Conservation (phyloP, 2,888 invertebrate species). For the Noctuana brunneofusca region DNA sequence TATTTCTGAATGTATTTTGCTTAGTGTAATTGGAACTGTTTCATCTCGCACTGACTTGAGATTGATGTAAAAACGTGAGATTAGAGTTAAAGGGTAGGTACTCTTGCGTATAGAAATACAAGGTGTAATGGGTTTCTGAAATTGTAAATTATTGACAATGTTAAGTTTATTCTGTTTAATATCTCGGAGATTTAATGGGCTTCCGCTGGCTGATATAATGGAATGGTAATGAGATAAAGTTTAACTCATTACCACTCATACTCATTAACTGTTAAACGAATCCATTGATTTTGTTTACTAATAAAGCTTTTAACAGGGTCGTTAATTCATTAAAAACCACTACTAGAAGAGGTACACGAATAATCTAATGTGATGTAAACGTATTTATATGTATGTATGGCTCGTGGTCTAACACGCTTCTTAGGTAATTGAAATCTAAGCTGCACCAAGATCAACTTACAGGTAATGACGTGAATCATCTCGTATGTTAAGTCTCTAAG, state of each 20-base stretch:
- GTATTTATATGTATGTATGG: background rate
- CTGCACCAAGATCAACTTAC: constrained; percentile 15
- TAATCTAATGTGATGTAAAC: too few relatives aligned
- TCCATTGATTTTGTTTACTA: background rate
- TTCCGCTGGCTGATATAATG: too few relatives aligned
- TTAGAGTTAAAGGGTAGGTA: background rate
- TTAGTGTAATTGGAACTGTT: constrained; percentile 5
- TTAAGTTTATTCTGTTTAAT: background rate
- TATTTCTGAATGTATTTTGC: constrained; percentile 3
- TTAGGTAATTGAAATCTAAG: constrained; percentile 20
- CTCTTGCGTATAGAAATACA: background rate
- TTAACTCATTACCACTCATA: too few relatives aligned
- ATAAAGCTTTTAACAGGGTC: too few relatives aligned
- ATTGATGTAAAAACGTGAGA: background rate
- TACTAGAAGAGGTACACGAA: too few relatives aligned
- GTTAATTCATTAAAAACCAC: too few relatives aligned
- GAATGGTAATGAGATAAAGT: background rate
- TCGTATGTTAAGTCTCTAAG: constrained; percentile 16
- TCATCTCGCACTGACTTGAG: background rate
- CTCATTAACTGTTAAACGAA: too few relatives aligned
- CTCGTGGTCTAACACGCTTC: constrained; percentile 7
- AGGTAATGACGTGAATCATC: constrained; percentile 30
- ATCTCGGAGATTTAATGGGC: too few relatives aligned
- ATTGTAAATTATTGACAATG: background rate
- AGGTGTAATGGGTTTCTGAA: background rate